Evolutionary conservation across 2,113 vertebrate genomes (phyloP).

Genomic region (Pogona vitticeps): DNA sequence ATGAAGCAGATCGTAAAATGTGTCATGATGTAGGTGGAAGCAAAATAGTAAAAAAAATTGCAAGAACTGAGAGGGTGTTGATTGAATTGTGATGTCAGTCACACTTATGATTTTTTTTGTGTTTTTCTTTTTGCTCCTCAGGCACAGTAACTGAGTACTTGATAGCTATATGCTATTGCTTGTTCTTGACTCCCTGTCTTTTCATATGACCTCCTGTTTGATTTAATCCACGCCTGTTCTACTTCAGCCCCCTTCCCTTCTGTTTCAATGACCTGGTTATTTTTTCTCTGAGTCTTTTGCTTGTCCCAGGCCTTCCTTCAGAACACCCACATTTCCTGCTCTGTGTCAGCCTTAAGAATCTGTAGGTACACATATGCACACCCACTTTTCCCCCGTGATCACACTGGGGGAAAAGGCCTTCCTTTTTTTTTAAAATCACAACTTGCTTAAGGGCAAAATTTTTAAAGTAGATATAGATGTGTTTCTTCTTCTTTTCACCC

Average conservation of each 20-base stretch:
- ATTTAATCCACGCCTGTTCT: neutral
- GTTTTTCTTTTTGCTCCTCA: neutral
- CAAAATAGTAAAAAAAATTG: neutral
- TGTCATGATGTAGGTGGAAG: neutral
- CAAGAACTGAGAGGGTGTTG: neutral
- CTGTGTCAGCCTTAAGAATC: neutral
- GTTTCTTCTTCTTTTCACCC: neutral
- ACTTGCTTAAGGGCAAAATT: neutral
- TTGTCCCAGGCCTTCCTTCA: neutral
- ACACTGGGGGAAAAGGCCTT: neutral
- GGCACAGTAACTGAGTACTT: neutral
- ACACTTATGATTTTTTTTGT: neutral
- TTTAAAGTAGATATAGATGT: neutral
- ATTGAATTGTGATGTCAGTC: neutral
- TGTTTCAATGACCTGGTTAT: neutral
- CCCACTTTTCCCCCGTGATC: neutral
- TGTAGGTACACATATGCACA: neutral
- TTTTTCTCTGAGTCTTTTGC: neutral
- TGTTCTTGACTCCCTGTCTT: neutral
- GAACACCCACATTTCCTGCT: neutral
- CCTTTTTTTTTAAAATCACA: neutral
- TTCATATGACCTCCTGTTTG: neutral
- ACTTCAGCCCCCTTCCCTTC: neutral
- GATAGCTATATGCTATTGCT: neutral
- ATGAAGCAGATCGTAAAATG: neutral